A percentile compares a stretch with the other conserved stretches of the same genome.
Evolutionary conservation across 2,888 invertebrate genomes (phyloP).

Genomic region (Pheosia gnoma): DNA sequence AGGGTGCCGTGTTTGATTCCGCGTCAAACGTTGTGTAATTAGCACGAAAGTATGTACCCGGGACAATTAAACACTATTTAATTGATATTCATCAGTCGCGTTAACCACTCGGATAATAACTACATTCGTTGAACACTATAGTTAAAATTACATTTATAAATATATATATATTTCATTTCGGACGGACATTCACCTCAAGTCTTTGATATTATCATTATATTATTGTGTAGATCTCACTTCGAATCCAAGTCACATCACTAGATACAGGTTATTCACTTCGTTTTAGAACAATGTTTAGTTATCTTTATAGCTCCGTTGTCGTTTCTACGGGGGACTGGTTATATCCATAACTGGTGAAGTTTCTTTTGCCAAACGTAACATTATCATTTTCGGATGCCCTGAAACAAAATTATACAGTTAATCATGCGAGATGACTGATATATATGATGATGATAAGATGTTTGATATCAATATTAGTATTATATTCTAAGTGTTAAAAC

Average conservation of each 20-base stretch:
- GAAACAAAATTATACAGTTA: constrained; percentile 37
- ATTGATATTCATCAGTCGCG: constrained; percentile 68
- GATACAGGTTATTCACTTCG: constrained; percentile 23
- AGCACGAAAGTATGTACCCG: no score
- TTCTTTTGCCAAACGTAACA: constrained; percentile 94
- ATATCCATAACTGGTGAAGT: constrained; percentile 88
- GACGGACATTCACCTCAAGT: constrained; percentile 38
- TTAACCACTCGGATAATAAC: constrained; percentile 49
- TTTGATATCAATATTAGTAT: no score
- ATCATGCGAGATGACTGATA: no score
- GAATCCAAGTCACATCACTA: constrained; percentile 25
- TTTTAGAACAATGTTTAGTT: constrained; percentile 6
- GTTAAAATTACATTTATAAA: constrained; percentile 27
- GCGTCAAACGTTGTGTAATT: no score
- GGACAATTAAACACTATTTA: constrained; percentile 52
- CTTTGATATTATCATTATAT: constrained; percentile 9
- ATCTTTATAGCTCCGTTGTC: constrained; percentile 90
- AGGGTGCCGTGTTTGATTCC: no score
- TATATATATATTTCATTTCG: constrained; percentile 28
- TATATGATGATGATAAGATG: no score
- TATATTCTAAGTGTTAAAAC: no score
- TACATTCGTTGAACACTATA: constrained; percentile 76
- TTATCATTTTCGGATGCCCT: constrained; percentile 91
- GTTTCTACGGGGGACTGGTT: constrained; percentile 94
- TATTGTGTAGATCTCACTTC: constrained; percentile 10